Percentiles rank a stretch among this genome's conserved stretches.
Conservation (phyloP, 2,797 vertebrate species). For the Pogonophryne albipinna region DNA sequence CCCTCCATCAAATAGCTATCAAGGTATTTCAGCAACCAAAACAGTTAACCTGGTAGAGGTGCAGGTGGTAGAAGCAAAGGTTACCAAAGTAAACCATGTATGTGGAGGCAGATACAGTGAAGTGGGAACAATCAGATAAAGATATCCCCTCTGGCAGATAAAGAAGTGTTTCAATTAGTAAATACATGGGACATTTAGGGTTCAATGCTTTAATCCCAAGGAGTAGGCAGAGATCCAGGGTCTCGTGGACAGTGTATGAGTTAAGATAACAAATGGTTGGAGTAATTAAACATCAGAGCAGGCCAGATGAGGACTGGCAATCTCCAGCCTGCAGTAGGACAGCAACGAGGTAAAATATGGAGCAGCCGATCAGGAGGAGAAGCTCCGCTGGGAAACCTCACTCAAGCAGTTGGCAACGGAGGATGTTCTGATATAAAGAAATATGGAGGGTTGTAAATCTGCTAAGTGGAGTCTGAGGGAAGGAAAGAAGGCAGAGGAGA, state of each 20-base stretch:
- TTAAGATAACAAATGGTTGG: conserved; percentile 35
- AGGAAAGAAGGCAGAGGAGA: neutral
- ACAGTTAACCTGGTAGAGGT: no score
- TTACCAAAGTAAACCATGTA: conserved; percentile 9
- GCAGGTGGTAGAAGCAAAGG: no score
- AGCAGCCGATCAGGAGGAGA: conserved; percentile 40
- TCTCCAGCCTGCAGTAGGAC: conserved; percentile 33
- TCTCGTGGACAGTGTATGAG: conserved; percentile 1
- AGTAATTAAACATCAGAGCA: conserved; percentile 47
- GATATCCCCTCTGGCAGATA: conserved; percentile 25
- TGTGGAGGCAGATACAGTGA: conserved; percentile 35
- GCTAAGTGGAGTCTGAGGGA: conserved; percentile 15
- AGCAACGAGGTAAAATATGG: conserved; percentile 38
- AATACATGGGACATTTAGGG: conserved; percentile 8
- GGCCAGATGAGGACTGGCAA: conserved; percentile 1
- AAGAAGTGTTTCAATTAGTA: conserved; percentile 10
- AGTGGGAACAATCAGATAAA: conserved; percentile 41
- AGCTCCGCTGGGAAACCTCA: conserved; percentile 49
- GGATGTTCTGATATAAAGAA: conserved; percentile 24
- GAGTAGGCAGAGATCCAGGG: conserved; percentile 4
- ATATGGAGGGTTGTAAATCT: conserved; percentile 43
- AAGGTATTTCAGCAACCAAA: no score
- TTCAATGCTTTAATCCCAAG: conserved; percentile 5
- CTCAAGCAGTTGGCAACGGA: conserved; percentile 27
- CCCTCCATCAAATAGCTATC: no score